Evolutionary conservation across 2,113 vertebrate species (phyloP), one percentile per base, ranked within the genome.

Genomic region (Lamprologus callipterus): DNA sequence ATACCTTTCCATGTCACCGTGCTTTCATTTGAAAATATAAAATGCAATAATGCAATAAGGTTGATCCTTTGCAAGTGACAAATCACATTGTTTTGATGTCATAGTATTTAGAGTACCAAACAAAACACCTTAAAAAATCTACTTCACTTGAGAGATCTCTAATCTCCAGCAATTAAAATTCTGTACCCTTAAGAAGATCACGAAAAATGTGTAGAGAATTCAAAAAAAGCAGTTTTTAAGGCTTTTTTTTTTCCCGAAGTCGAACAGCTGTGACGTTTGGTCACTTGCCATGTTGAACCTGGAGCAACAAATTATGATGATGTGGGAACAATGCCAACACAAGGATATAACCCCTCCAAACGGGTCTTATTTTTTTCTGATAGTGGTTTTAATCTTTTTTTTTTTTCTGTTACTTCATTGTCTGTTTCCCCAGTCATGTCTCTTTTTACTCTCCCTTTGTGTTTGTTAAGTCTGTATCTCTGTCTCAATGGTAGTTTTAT

Each of bases 11-110:
- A 33, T 60, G 58, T 2, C 26, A 58, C 26, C 2, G 13, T 58
- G 26, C 55, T 58, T 28, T 58, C 55, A 58, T 58, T 58, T 58
- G 26, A 58, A 58, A 58, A 58, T 58, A 58, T 58, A 58, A 9
- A 58, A 58, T 58, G 26, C 26, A 57, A 28, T 28, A 28, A 57
- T 57, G 13, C 4, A 17, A 58, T 31, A 58, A 58, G 55, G 55
- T 58, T 31, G 55, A 58, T 31, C 55, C 55, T 17, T 31, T 58
- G 55, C 55, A 31, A 58, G 26, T 58, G 55, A 58, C 26, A 31
- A 58, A 58, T 58, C 26, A 58, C 26, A 58, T 58, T 58, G 55
- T 58, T 58, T 31, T 58, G 14, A 58, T 28, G 14, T 58, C 26
- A 58, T 58, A 31, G 26, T 58, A 58, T 58, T 58, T 28, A 17